phyloP scores from a whole-genome alignment of 2,797 vertebrate species.

The Tympanoctomys barrerae region DNA sequence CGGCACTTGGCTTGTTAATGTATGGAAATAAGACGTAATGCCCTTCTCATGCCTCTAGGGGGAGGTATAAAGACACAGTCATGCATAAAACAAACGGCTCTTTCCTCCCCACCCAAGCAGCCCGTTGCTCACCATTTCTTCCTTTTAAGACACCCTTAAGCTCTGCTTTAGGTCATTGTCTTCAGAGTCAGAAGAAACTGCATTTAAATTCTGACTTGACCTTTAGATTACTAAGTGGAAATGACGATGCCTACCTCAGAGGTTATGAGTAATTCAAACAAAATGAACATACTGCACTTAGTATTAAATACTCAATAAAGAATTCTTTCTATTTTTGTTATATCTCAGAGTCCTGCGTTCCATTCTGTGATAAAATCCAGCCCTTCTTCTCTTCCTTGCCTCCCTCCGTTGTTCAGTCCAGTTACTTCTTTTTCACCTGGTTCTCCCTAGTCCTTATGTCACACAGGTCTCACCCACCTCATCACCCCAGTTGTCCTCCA shows the following conservation, averaged over 20 bases:
- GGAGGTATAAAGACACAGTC: constrained; percentile 14
- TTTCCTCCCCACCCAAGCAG: background rate
- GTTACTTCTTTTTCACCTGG: background rate
- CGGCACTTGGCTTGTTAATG: constrained; percentile 63
- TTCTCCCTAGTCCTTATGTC: background rate
- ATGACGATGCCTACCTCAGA: background rate
- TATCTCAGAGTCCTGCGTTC: background rate
- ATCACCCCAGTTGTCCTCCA: background rate
- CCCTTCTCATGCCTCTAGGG: background rate
- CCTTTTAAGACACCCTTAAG: background rate
- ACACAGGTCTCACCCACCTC: background rate
- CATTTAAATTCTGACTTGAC: constrained; percentile 30
- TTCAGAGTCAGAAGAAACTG: constrained; percentile 1
- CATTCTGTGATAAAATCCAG: background rate
- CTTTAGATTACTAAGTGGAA: constrained; percentile 48
- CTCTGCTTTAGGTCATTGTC: background rate
- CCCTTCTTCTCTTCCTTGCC: background rate
- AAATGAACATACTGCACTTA: background rate
- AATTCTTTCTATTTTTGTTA: background rate
- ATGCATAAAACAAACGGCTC: constrained; percentile 22
- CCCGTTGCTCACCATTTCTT: background rate
- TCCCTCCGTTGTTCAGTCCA: background rate
- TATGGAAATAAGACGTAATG: constrained; percentile 64
- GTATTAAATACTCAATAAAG: background rate
- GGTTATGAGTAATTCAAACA: constrained; percentile 11